Evolutionary conservation across 2,797 vertebrate species (phyloP).

Genomic region (Hipposideros larvatus): DNA sequence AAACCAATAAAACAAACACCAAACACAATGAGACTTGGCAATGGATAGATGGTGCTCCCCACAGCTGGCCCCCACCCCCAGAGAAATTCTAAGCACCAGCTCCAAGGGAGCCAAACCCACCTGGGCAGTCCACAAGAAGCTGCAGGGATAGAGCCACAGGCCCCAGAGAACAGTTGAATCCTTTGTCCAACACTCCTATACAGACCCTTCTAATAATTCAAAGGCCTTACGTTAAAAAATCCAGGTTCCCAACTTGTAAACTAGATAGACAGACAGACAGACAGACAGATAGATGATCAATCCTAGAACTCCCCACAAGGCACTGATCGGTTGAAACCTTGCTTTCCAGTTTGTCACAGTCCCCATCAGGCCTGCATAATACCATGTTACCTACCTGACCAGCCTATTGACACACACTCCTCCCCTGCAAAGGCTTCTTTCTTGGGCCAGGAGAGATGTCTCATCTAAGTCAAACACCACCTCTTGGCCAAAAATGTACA

Average conservation of each 20-base stretch:
- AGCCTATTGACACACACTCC: not conserved
- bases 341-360: constrained; percentile 35
- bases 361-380: not conserved
- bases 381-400: not conserved
- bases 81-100: constrained; percentile 66
- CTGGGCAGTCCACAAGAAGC: constrained; percentile 38
- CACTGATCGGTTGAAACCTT: not conserved
- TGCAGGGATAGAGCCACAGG: constrained; percentile 53
- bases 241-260: not conserved
- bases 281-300: not conserved
- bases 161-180: not conserved
- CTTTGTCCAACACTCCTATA: not conserved
- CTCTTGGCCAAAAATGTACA: constrained; percentile 33
- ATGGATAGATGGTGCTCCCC: constrained; percentile 16
- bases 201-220: not conserved
- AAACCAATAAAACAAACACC: constrained; percentile 72
- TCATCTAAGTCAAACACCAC: constrained; percentile 28
- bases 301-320: not conserved
- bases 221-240: constrained; percentile 49
- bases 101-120: constrained; percentile 65
- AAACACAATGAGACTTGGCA: constrained; percentile 55
- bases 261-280: not conserved
- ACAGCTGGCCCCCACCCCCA: not conserved
- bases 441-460: not conserved
- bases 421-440: not conserved